phyloP scores from a whole-genome alignment of 2,113 vertebrate genomes.

The Hemiprocne comata region DNA sequence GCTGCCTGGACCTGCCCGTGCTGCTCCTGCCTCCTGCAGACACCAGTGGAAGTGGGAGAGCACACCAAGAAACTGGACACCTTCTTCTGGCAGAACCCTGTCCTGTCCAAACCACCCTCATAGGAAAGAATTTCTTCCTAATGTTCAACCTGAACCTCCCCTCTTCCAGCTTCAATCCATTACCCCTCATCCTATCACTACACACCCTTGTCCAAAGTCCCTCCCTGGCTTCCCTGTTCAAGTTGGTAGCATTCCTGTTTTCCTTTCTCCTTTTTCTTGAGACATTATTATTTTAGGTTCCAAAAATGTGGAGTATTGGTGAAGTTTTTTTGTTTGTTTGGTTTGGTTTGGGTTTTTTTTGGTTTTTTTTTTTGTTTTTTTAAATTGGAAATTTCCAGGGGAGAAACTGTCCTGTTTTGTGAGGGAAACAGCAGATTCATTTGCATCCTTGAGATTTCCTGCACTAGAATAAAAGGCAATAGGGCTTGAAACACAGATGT shows the following conservation, averaged over 20 bases:
- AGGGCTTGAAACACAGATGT: background rate
- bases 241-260: background rate
- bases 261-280: background rate
- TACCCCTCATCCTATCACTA: too few species aligned
- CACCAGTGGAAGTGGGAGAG: background rate
- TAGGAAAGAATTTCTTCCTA: too few species aligned
- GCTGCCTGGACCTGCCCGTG: background rate
- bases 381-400: background rate
- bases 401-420: background rate
- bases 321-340: background rate
- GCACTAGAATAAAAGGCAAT: background rate
- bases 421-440: background rate
- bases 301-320: background rate
- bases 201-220: background rate
- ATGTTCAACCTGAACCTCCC: too few species aligned
- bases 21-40: background rate
- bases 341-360: too few species aligned
- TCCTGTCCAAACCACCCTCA: background rate
- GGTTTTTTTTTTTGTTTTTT: background rate
- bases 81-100: background rate
- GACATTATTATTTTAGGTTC: background rate
- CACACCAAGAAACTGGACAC: accelerated
- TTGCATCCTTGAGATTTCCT: background rate
- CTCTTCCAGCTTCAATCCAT: too few species aligned
- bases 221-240: background rate